These are phyloP conservation scores for Pongo pygmaeus DNA, from an alignment of 2,113 vertebrate genomes.

Conservation along the genomic window DNA sequence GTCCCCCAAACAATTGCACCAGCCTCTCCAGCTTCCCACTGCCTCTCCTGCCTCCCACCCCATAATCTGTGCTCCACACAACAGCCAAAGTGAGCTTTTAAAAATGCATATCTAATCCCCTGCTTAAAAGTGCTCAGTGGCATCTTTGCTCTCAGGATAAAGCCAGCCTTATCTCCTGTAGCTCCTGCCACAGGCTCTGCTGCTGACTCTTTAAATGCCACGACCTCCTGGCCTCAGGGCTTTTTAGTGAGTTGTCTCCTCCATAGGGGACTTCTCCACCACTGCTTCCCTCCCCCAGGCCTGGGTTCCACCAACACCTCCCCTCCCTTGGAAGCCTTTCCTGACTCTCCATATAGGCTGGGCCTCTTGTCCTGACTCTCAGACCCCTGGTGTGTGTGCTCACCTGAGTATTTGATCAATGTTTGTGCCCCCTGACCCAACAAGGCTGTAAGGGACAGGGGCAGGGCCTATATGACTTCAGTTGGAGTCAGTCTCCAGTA, in stretches of 20 bases:
- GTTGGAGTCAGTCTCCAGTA: accelerated
- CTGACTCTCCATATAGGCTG: neutral
- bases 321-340: neutral
- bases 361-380: neutral
- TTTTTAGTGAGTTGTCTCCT: neutral
- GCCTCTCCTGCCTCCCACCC: neutral
- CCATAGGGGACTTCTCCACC: neutral
- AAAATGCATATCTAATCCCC: neutral
- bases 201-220: neutral
- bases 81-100: neutral
- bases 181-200: neutral
- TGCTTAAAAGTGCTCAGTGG: neutral
- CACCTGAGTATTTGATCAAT: neutral
- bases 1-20: neutral
- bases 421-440: neutral
- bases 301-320: neutral
- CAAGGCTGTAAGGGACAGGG: neutral
- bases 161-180: neutral
- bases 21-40: neutral
- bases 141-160: neutral
- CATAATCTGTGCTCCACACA: neutral
- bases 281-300: neutral
- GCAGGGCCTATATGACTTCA: neutral
- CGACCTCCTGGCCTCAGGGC: neutral
- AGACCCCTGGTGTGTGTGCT: neutral